Conservation (phyloP, 53 echinoderm and acorn worm genomes). For the Stichopus horrens region DNA sequence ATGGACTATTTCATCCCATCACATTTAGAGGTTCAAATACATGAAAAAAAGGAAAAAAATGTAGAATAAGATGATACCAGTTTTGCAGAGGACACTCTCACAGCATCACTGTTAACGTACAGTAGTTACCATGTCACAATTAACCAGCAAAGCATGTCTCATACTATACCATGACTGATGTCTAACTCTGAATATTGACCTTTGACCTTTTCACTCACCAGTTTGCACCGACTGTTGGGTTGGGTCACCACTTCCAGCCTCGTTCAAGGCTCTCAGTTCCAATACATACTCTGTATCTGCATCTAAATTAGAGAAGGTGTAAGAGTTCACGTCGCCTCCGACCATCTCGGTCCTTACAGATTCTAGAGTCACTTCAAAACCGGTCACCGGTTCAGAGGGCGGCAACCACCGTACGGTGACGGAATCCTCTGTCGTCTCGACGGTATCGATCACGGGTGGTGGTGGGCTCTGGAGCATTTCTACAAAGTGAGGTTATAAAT, state of each 20-base stretch:
- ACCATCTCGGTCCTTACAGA: not conserved
- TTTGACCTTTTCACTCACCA: not conserved
- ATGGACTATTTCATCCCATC: too few species aligned
- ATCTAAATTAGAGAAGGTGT: not conserved
- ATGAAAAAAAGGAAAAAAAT: too few species aligned
- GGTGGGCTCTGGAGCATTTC: not conserved
- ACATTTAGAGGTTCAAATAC: too few species aligned
- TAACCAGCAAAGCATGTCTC: too few species aligned
- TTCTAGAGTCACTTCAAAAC: constrained; percentile 16
- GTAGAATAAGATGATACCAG: too few species aligned
- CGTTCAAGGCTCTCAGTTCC: not conserved
- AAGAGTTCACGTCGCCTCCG: not conserved
- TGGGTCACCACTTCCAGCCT: not conserved
- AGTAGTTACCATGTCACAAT: too few species aligned
- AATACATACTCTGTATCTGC: constrained; percentile 43
- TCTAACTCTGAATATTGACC: too few species aligned
- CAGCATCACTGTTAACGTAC: too few species aligned
- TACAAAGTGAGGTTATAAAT: not conserved
- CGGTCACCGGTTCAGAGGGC: not conserved
- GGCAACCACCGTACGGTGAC: constrained; percentile 19
- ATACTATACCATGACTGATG: too few species aligned
- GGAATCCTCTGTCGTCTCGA: constrained; percentile 14
- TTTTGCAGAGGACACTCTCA: too few species aligned
- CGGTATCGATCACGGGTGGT: not conserved
- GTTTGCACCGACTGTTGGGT: constrained; percentile 11